Conservation (phyloP, 2,113 vertebrate genomes). For the Channa maculata region DNA sequence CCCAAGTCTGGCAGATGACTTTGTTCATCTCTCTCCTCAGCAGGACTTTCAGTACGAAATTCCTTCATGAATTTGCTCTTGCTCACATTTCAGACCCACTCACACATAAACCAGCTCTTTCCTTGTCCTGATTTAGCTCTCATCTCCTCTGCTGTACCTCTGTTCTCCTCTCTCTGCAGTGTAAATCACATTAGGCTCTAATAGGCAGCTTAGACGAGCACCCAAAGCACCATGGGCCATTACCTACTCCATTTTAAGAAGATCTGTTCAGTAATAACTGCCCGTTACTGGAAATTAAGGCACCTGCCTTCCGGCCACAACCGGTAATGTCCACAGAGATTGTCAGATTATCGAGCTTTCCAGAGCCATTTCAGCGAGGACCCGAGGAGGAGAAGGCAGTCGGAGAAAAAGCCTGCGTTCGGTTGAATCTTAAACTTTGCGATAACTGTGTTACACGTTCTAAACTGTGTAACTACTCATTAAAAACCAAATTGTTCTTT, state of each 20-base stretch:
- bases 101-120: conserved; percentile 10
- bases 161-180: conserved; percentile 25
- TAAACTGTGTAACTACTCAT: too few species aligned
- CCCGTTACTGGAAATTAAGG: conserved; percentile 68
- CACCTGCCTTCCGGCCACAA: conserved; percentile 66
- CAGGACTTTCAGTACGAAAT: conserved; percentile 13
- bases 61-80: conserved; percentile 31
- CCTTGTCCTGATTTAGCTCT: conserved; percentile 9
- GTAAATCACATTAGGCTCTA: conserved; percentile 75
- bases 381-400: not conserved
- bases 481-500: too few species aligned
- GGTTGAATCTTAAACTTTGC: not conserved
- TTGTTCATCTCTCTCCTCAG: not conserved
- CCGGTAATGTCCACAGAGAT: conserved; percentile 52
- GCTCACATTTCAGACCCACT: conserved; percentile 21
- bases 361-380: not conserved
- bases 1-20: too few species aligned
- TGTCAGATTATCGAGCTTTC: conserved; percentile 57
- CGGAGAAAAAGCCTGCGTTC: not conserved
- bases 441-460: not conserved
- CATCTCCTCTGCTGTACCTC: conserved; percentile 6
- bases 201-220: conserved; percentile 61
- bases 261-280: conserved; percentile 64
- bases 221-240: conserved; percentile 67
- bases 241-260: conserved; percentile 69